Base-by-base conservation (phyloP, 2,797 vertebrate genomes). In the Synanceia verrucosa region DNA sequence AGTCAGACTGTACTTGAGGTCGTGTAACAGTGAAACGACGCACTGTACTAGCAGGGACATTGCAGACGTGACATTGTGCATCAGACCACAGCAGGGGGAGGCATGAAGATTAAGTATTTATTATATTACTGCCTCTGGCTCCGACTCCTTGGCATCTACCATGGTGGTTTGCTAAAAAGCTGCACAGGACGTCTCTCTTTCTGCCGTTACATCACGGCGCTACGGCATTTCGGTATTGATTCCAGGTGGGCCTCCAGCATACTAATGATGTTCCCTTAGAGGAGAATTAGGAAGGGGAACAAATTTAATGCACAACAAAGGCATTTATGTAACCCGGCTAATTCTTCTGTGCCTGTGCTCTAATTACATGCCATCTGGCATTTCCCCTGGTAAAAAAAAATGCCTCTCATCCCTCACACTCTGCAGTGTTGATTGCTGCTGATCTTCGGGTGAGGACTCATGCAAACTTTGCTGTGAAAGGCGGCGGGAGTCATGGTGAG, bases 311-410 rank as follows among this genome's bases (percentile, higher is more conserved):
- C 78, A 80, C 78, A 86, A 85, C 86, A 82, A 73, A 85, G 85
- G 80, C 86, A 83, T 92, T 88, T 89, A 89, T 91, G 89, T 90
- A 90, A 87, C 79, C 85, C 70, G 52, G 74, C 87, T 93, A 84
- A 89, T 88, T 89, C 79, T 84, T 88, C 78, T 87, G 75, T 81
- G 87, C 76, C 74, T 87, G 83, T 83, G 85, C 86, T 90, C 88
- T 90, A 91, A 93, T 91, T 91, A 91, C 87, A 88, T 74, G 64
- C 90, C 92, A 93, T 93, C 90, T 93, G 92, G 86, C 85, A 84
- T 90, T 91, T 84, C 85, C 90, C 87, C 85, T 88, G 84, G 88
- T 88, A 79, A 90, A 88, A 91, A 79, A 90, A 88, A 91, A 84
- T 91, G 73, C 86, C 81, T 85, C 88, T 87, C 89, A 89, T 88